phyloP scores from a whole-genome alignment of 23 tunicate species.

The Styela clava region DNA sequence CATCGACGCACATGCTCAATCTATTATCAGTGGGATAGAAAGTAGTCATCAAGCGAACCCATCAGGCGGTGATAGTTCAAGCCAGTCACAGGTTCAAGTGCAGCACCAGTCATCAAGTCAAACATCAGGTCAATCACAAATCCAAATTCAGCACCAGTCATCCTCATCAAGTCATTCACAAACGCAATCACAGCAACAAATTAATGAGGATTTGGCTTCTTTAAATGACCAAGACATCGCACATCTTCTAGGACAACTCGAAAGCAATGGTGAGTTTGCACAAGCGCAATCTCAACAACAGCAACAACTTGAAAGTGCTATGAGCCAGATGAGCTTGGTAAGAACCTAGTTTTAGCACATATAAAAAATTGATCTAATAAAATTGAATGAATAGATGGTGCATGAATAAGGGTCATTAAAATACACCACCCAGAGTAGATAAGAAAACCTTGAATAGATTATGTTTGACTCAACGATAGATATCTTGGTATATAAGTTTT shows the following conservation, averaged over 20 bases:
- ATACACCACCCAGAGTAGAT: too few species aligned
- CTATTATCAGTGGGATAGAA: conserved; percentile 8
- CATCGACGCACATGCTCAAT: conserved; percentile 3
- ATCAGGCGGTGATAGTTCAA: background rate
- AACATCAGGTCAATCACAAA: conserved; percentile 12
- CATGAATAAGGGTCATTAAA: too few species aligned
- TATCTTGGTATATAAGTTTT: too few species aligned
- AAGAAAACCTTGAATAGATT: too few species aligned
- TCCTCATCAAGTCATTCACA: background rate
- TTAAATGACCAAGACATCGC: background rate
- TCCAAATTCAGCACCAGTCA: background rate
- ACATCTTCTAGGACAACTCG: background rate
- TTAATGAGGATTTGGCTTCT: background rate
- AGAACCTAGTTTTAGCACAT: too few species aligned
- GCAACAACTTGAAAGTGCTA: background rate
- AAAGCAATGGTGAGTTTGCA: background rate
- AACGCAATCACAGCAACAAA: background rate
- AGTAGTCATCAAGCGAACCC: background rate
- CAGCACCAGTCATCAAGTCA: background rate
- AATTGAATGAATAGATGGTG: too few species aligned
- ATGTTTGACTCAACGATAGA: too few species aligned
- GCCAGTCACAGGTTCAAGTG: conserved; percentile 14
- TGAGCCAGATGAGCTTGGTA: background rate
- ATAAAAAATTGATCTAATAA: too few species aligned
- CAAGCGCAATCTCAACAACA: background rate